Conservation (phyloP, 2,113 vertebrate species). For the Neofelis nebulosa region DNA sequence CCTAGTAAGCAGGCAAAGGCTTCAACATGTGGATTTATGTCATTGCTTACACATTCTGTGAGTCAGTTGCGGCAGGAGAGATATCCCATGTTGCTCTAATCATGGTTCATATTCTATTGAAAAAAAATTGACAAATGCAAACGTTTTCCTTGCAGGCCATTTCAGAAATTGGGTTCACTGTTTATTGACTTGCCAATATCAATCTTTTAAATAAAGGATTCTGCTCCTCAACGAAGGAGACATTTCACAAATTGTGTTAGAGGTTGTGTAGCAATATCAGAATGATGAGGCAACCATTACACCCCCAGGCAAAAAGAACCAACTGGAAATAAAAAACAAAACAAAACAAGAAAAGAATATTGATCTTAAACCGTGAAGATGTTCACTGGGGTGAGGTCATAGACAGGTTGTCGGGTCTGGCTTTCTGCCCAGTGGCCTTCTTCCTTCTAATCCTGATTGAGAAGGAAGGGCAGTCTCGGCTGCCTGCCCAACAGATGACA, state of each 20-base stretch:
- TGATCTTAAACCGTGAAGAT: rapidly evolving
- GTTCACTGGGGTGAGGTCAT: not conserved
- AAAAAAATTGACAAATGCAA: not conserved
- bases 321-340: not conserved
- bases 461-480: not conserved
- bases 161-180: slow-evolving; percentile 27
- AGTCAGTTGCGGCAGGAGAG: not conserved
- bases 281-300: not conserved
- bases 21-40: rapidly evolving
- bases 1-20: not conserved
- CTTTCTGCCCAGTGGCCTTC: not conserved
- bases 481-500: too few relatives aligned
- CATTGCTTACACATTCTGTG: not conserved
- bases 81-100: not conserved
- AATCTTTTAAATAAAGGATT: not conserved
- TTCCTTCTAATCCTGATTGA: not conserved
- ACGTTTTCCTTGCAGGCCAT: not conserved
- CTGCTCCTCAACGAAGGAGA: not conserved
- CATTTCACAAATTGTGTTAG: not conserved
- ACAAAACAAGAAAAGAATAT: not conserved
- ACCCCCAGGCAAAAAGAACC: not conserved
- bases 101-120: not conserved
- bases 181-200: not conserved
- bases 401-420: not conserved
- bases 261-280: not conserved